Evolutionary conservation across 1,140 invertebrate genomes (phyloP).

Genomic region (Cryptotermes secundus): DNA sequence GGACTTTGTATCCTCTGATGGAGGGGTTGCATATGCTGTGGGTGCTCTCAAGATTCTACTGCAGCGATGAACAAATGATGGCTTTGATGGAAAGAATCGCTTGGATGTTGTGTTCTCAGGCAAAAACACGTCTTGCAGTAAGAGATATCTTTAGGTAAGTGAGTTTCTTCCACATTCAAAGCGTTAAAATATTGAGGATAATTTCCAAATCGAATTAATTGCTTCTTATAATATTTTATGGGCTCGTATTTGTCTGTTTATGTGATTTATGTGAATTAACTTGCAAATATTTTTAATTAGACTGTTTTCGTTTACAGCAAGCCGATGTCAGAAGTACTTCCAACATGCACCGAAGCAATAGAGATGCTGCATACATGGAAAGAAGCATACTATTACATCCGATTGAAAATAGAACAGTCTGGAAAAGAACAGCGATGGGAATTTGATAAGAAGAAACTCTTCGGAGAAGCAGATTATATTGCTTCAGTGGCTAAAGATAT

Average conservation of each 20-base stretch:
- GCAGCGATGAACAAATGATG: conserved; percentile 71
- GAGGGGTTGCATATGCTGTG: conserved; percentile 82
- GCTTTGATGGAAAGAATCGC: conserved; percentile 77
- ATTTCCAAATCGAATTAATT: not conserved
- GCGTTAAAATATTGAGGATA: not conserved
- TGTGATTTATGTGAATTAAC: not conserved
- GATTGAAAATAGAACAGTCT: conserved; percentile 77
- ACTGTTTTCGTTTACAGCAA: conserved; percentile 47
- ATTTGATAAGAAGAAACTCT: conserved; percentile 78
- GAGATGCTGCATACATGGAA: conserved; percentile 78
- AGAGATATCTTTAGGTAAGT: conserved; percentile 68
- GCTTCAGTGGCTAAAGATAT: conserved; percentile 74
- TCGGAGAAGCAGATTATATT: conserved; percentile 82
- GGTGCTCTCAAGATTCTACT: conserved; percentile 75
- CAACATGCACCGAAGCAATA: conserved; percentile 57
- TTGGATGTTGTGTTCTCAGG: conserved; percentile 73
- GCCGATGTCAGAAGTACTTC: conserved; percentile 51
- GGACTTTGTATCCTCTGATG: conserved; percentile 74
- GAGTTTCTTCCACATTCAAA: not conserved
- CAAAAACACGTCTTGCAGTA: conserved; percentile 68
- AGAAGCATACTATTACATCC: conserved; percentile 66
- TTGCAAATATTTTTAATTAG: not conserved
- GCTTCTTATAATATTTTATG: not conserved
- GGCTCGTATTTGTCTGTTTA: not conserved
- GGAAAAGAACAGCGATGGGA: conserved; percentile 86